These are phyloP conservation scores for Drosophila gaucha DNA, from an alignment of 2,888 invertebrate species.

Conservation along the genomic window DNA sequence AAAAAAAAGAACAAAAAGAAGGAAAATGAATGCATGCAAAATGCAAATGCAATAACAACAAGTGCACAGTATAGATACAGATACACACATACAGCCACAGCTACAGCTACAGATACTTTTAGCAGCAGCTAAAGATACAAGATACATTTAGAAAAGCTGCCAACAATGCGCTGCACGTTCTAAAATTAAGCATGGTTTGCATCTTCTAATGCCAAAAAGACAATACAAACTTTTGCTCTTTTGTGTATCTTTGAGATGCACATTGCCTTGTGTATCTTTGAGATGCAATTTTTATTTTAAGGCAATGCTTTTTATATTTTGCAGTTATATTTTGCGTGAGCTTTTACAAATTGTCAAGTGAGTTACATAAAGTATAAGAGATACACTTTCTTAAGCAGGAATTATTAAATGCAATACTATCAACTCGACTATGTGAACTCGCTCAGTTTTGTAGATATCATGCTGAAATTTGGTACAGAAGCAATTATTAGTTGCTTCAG, in stretches of 20 bases:
- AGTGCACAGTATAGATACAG: slow-evolving; percentile 11
- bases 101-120: slow-evolving; percentile 7
- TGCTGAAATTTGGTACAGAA: background rate
- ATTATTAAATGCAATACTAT: background rate
- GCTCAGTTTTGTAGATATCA: background rate
- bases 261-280: slow-evolving; percentile 22
- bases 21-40: slow-evolving; percentile 6
- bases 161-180: slow-evolving; percentile 46
- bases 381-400: too few relatives aligned
- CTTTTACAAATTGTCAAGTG: too few relatives aligned
- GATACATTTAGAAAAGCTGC: slow-evolving; percentile 34
- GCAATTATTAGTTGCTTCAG: too few relatives aligned
- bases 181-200: slow-evolving; percentile 61
- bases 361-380: background rate
- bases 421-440: background rate
- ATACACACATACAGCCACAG: slow-evolving; percentile 12
- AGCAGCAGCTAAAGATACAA: slow-evolving; percentile 4
- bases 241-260: slow-evolving; percentile 24
- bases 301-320: background rate
- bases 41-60: slow-evolving; percentile 44
- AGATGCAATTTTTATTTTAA: background rate
- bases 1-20: background rate
- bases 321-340: background rate
- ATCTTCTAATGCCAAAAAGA: slow-evolving; percentile 37
- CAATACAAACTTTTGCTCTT: slow-evolving; percentile 37